A percentile compares a stretch with the other conserved stretches of the same genome.
phyloP scores from a whole-genome alignment of 2,888 invertebrate species.

The Zonitis immaculata region DNA sequence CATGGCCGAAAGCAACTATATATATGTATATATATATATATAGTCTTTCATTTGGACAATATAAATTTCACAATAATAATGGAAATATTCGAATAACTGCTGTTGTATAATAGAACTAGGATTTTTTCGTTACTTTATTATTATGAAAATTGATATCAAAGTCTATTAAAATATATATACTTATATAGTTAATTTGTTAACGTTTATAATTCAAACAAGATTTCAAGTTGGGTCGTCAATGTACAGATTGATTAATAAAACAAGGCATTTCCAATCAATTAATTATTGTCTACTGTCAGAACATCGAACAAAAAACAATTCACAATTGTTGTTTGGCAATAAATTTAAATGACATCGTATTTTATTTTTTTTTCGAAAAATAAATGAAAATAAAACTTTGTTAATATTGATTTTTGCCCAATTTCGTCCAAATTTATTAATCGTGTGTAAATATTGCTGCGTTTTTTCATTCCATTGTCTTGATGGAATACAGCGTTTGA shows the following conservation, averaged over 20 bases:
- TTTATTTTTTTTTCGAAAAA: too few relatives aligned
- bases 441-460: too few relatives aligned
- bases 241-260: neutral
- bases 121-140: neutral
- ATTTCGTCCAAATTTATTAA: too few relatives aligned
- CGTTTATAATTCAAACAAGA: neutral
- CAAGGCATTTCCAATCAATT: neutral
- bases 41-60: conserved; percentile 27
- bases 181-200: neutral
- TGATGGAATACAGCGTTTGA: neutral
- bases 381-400: too few relatives aligned
- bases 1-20: conserved; percentile 23
- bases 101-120: neutral
- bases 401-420: too few relatives aligned
- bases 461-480: neutral
- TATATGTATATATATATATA: too few relatives aligned
- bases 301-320: neutral
- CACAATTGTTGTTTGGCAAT: neutral
- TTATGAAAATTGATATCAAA: neutral
- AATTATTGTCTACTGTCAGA: neutral
- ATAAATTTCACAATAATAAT: conserved; percentile 30
- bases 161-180: too few relatives aligned
- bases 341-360: too few relatives aligned
- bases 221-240: neutral
- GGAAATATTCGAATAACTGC: conserved; percentile 1